Evolutionary conservation across 2,113 vertebrate species (phyloP), one percentile per base, ranked within the genome.

Genomic region (Solea solea): DNA sequence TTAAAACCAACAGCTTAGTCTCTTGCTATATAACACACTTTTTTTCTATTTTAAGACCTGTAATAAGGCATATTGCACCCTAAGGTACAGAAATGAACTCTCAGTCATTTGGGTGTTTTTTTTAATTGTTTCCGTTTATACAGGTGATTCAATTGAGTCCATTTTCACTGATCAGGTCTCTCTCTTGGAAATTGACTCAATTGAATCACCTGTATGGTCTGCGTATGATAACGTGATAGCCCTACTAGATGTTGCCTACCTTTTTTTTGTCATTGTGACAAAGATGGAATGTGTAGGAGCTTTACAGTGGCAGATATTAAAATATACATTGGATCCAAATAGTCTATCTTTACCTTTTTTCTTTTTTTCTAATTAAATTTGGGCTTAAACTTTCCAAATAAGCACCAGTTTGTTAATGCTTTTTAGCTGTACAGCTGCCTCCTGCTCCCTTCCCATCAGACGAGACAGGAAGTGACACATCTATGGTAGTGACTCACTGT

Each of bases 401-500:
- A 42, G 2, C 56, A 8, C 12, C 46, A 25, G 44, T 15, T 3
- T 69, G 51, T 46, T 69, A 27, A 21, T 54, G 21, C 21, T 27
- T 8, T 8, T 71, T 28, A 44, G 59, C 16, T 8, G 21, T 41
- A 25, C 45, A 25, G 60, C 46, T 65, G 44, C 49, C 55, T 57
- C 34, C 15, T 42, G 63, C 74, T 80, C 61, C 42, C 45, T 73
- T 82, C 69, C 74, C 41, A 68, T 80, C 74, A 59, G 28, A 57
- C 6, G 1, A 79, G 51, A 55, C 50, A 8, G 62, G 74, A 77
- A 45, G 59, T 76, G 81, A 80, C 81, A 55, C 70, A 80, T 69
- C 8, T 51, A 66, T 65, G 66, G 62, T 1, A 6, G 64, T 89
- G 86, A 87, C 72, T 86, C 87, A 87, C 64, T 39, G 72, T 52